Base-by-base conservation (phyloP, 2,797 vertebrate species). In the Tolypeutes matacus region DNA sequence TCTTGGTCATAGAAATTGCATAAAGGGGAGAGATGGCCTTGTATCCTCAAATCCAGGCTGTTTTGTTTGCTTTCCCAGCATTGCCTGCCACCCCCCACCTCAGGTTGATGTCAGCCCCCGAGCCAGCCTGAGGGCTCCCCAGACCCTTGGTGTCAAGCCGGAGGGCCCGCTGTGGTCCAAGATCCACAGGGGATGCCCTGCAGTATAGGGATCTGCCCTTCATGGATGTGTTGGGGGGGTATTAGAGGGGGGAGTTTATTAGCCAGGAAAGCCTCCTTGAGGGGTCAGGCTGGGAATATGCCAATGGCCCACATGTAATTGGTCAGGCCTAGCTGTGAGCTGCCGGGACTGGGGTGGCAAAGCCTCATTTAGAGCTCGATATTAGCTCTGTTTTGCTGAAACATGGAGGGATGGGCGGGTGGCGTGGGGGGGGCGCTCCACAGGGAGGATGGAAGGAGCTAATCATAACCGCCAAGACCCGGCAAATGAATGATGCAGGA, bases 381-480 rank as follows among this genome's bases (percentile, higher is more conserved):
- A 96, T 97, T 97, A 97, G 96, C 86, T 97, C 92, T 96, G 94
- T 83, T 97, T 97, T 97, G 95, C 95, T 89, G 95, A 86, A 97
- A 97, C 96, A 97, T 62, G 96, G 93, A 97, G 82, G 86, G 95
- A 29, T 5, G 11, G 95, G 93, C 17, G n/a, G n/a, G n/a, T n/a
- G 42, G 42, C 42, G 42, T 5, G 42, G 1, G 65, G 83, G 65
- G 84, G 80, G 90, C 70, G 72, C 95, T 97, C 96, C 73, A 0
- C 51, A 31, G 95, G 95, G 97, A 96, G 96, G 81, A 58, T 56
- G 80, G 93, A 96, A 89, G 83, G 95, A 97, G 96, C 97, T 97
- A 97, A 97, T 97, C 97, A 97, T 92, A 75, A 94, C 91, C 51
- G 76, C 93, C 94, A 93, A 92, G 95, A 95, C 95, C 89, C 39